Conservation (phyloP, 2,113 vertebrate species). For the Mesocricetus auratus region DNA sequence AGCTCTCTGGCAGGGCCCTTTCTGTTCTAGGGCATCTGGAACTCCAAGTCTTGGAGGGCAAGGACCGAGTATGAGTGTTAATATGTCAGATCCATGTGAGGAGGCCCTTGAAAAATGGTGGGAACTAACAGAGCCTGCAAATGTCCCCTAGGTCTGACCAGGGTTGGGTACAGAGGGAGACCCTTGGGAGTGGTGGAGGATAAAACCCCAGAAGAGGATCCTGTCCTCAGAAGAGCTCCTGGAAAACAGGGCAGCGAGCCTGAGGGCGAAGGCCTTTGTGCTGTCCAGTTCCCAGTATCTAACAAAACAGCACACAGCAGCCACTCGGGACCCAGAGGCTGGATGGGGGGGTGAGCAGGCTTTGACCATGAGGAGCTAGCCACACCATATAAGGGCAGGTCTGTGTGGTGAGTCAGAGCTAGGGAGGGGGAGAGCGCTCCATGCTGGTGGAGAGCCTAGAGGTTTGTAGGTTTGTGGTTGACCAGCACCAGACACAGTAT, state of each 20-base stretch:
- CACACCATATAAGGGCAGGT: constrained; percentile 41
- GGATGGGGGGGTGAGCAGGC: not conserved
- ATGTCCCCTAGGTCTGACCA: too few relatives aligned
- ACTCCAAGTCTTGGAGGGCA: not conserved
- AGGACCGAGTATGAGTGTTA: not conserved
- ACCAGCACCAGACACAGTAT: constrained; percentile 41
- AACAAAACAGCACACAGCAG: not conserved
- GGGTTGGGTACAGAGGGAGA: not conserved
- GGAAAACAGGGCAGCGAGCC: not conserved
- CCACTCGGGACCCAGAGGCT: not conserved
- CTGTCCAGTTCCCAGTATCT: too few relatives aligned
- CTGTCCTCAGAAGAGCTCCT: not conserved
- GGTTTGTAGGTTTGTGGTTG: constrained; percentile 59
- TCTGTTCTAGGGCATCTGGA: not conserved
- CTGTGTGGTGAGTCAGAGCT: not conserved
- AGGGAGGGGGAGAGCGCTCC: not conserved
- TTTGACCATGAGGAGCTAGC: not conserved
- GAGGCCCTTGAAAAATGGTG: not conserved
- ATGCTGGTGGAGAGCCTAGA: not conserved
- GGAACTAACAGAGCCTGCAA: not conserved
- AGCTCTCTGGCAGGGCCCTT: not conserved
- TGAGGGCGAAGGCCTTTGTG: not conserved
- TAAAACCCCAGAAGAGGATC: not conserved
- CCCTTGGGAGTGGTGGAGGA: not conserved
- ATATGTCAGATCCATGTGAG: not conserved